phyloP scores from a whole-genome alignment of 2,113 vertebrate species.

The Morphnarchus princeps region DNA sequence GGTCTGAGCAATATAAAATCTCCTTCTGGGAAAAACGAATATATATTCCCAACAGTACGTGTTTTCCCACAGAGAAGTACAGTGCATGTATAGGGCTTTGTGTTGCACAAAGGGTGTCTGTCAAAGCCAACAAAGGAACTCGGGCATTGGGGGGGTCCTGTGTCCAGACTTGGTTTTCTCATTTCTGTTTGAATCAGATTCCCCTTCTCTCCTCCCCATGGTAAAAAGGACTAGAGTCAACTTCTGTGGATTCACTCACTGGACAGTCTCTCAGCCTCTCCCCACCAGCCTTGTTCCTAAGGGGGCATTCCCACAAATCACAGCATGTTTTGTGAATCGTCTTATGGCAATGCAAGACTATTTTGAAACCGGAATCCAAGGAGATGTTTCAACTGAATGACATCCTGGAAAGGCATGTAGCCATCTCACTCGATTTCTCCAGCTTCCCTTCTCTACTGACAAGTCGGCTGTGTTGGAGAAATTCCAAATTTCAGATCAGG shows the following conservation, averaged over 20 bases:
- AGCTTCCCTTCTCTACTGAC: background rate
- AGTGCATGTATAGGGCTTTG: fast-evolving
- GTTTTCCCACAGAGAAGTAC: background rate
- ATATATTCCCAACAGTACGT: background rate
- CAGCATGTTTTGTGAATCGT: background rate
- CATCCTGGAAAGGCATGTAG: background rate
- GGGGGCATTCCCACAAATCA: background rate
- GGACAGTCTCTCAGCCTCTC: background rate
- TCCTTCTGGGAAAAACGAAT: background rate
- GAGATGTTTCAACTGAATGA: background rate
- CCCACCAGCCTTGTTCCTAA: background rate
- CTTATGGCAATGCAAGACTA: background rate
- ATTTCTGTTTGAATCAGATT: background rate
- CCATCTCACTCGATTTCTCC: background rate
- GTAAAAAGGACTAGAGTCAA: background rate
- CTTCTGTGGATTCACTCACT: background rate
- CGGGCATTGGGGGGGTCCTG: background rate
- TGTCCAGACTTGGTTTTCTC: background rate
- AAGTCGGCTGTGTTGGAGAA: background rate
- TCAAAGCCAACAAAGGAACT: background rate
- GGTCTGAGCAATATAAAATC: background rate
- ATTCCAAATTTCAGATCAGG: background rate
- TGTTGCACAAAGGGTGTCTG: background rate
- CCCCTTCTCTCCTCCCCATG: background rate
- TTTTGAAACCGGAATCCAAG: background rate